Conservation (phyloP, 2,888 invertebrate genomes). For the Norana najaformis region DNA sequence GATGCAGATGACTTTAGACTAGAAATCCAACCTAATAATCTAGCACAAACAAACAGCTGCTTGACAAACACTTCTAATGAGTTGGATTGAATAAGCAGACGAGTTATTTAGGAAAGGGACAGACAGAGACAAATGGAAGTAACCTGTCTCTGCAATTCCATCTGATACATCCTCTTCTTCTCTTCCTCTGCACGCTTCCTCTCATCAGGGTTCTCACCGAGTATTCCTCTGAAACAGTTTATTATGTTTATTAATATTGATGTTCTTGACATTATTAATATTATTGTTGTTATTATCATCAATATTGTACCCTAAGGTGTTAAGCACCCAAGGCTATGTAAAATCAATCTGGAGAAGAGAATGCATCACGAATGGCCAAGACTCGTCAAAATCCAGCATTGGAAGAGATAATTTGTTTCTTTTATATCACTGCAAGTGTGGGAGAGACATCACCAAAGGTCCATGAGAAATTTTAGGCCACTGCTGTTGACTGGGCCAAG, state of each 20-base stretch:
- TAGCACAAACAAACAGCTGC: too few relatives aligned
- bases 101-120: neutral
- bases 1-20: too few relatives aligned
- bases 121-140: neutral
- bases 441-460: too few relatives aligned
- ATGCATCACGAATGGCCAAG: too few relatives aligned
- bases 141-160: constrained; percentile 56
- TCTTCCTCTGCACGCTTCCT: constrained; percentile 41
- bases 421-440: too few relatives aligned
- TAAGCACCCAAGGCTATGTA: too few relatives aligned
- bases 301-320: neutral
- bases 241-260: neutral
- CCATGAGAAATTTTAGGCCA: too few relatives aligned
- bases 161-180: constrained; percentile 49
- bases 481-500: too few relatives aligned
- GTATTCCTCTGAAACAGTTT: neutral
- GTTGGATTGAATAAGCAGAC: constrained; percentile 3
- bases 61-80: neutral
- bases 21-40: neutral
- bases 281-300: neutral
- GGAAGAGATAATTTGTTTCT: too few relatives aligned
- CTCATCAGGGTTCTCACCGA: constrained; percentile 42
- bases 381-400: too few relatives aligned
- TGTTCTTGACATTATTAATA: neutral
- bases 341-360: too few relatives aligned